Evolutionary conservation across 2,888 invertebrate genomes (phyloP), one percentile per base, ranked within the genome.

Genomic region (Stenurella melanura): DNA sequence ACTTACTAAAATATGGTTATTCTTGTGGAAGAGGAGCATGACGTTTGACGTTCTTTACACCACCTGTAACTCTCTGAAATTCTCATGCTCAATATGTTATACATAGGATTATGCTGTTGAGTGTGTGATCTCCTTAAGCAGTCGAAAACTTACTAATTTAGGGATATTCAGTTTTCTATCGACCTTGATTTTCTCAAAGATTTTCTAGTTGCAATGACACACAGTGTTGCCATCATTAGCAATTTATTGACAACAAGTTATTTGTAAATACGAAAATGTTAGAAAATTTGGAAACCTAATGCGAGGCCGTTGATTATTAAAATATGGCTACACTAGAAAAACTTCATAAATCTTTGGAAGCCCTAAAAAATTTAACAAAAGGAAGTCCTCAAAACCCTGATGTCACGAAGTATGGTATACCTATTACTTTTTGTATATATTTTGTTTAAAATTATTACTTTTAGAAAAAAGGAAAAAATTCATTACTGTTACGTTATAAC

Each of bases 381-480:
- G 76, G 80, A 76, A 82, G 81, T 82, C 81, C 80, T 77, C 78
- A 87, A 85, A 80, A 82, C 21, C 71, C 78, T 63, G 85, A 86
- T 77, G 72, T 77, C 38, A 78, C 85, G 69, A 85, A 83, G 83
- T 84, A 38, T 58, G 69, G 74, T 42, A n/a, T n/a, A n/a, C n/a
- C 58, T 60, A 61, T 63, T 71, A 60, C 71, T 68, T 64, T 61
- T 50, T 19, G 54, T 70, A n/a, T 19, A 1, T 58, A 15, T 58
- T 58, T 19, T 19, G 12, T 9, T 58, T 2, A 74, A 68, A n/a
- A 26, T n/a, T 15, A 67, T 75, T 80, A 79, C 75, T 88, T 89
- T 63, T 87, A 94, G 94, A 86, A 94, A 93, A 90, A 95, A 95
- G 85, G 96, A 96, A 81, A 95, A 95, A 88, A 92, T 95, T 77